phyloP scores from a whole-genome alignment of 1,140 invertebrate genomes.

The Nasonia giraulti region DNA sequence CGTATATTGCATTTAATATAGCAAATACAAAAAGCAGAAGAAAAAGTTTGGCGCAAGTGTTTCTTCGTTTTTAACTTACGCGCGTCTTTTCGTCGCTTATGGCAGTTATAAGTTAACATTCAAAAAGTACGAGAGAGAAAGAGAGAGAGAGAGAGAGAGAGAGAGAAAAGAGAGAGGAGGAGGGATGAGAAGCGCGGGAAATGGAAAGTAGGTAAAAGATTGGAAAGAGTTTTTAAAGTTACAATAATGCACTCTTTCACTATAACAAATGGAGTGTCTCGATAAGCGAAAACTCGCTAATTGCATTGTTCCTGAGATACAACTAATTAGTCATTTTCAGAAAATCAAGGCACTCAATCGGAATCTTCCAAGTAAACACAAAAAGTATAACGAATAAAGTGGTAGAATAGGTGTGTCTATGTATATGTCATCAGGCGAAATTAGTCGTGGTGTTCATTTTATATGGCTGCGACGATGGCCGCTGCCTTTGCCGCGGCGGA shows the following conservation, averaged over 20 bases:
- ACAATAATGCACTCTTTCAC: too few relatives aligned
- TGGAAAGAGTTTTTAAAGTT: too few relatives aligned
- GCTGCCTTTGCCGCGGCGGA: constrained; percentile 7
- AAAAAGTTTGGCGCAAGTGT: background rate
- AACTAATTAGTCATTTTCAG: background rate
- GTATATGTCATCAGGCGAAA: background rate
- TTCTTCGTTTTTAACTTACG: background rate
- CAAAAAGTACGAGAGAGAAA: background rate
- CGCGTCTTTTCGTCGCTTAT: constrained; percentile 29
- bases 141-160: constrained; percentile 6
- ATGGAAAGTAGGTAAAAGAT: background rate
- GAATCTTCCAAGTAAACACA: background rate
- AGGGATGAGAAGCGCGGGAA: background rate
- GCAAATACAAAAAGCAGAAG: constrained; percentile 12
- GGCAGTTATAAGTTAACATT: constrained; percentile 46
- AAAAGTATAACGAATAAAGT: background rate
- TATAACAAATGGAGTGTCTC: too few relatives aligned
- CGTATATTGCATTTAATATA: background rate
- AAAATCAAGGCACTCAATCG: background rate
- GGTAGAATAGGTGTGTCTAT: constrained; percentile 14
- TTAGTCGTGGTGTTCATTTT: constrained; percentile 41
- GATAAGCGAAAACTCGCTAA: background rate
- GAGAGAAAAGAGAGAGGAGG: background rate
- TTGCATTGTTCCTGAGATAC: background rate
- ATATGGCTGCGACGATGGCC: constrained; percentile 59